These are phyloP conservation scores for Muricea muricata DNA, from an alignment of 92 coral and sea anemone genomes.

Conservation along the genomic window DNA sequence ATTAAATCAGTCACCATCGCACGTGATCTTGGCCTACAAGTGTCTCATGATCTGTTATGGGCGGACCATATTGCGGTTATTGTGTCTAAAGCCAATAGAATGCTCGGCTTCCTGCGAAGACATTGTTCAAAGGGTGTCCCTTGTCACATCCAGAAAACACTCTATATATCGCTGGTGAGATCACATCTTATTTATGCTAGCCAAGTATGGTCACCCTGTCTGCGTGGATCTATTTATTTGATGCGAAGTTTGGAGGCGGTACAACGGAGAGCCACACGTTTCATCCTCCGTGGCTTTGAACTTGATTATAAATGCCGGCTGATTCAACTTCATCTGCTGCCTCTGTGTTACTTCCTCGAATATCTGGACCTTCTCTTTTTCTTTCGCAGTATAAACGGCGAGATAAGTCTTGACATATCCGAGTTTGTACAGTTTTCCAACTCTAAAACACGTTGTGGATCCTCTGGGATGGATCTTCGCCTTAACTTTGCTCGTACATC, in stretches of 20 bases:
- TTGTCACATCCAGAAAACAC: too few species aligned
- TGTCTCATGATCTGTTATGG: too few species aligned
- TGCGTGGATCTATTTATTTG: conserved; percentile 37
- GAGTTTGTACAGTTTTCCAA: not conserved
- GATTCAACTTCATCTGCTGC: not conserved
- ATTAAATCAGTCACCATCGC: too few species aligned
- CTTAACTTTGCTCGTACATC: conserved; percentile 18
- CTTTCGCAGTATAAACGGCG: conserved; percentile 14
- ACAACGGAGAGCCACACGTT: conserved; percentile 56
- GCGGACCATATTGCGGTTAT: too few species aligned
- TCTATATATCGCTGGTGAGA: too few species aligned
- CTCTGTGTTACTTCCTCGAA: not conserved
- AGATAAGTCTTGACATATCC: conserved; percentile 18
- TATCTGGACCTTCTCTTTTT: too few species aligned
- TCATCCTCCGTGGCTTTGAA: conserved; percentile 13
- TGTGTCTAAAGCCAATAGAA: too few species aligned
- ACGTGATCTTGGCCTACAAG: too few species aligned
- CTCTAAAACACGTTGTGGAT: conserved; percentile 39
- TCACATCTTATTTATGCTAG: too few species aligned
- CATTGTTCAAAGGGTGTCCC: too few species aligned
- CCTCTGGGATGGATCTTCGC: conserved; percentile 46
- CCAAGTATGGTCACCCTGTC: too few species aligned
- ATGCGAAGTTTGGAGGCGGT: conserved; percentile 37
- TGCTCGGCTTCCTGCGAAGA: too few species aligned
- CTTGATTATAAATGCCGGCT: not conserved